Evolutionary conservation across 2,797 vertebrate species (phyloP).

Genomic region (Gymnoscopelus braueri): DNA sequence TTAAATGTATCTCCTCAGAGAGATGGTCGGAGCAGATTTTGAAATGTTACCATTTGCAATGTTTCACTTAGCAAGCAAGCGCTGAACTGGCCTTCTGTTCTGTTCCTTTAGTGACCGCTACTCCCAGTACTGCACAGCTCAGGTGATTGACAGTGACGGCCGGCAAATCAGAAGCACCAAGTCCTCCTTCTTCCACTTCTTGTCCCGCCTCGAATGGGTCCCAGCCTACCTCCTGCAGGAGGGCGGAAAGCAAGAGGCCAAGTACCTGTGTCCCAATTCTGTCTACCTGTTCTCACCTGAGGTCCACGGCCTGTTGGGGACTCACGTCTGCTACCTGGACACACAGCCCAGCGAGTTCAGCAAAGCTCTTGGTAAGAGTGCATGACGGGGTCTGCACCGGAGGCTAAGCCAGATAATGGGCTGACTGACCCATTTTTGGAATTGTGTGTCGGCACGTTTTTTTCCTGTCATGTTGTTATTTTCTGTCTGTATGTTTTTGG

Average conservation of each 20-base stretch:
- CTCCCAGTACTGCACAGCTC: slow-evolving; percentile 78
- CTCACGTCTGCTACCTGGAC: slow-evolving; percentile 76
- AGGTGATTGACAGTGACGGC: slow-evolving; percentile 72
- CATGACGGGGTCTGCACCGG: too few relatives aligned
- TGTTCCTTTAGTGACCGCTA: slow-evolving; percentile 73
- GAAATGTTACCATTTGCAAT: not conserved
- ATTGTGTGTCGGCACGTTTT: too few relatives aligned
- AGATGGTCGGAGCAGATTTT: not conserved
- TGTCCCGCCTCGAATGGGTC: slow-evolving; percentile 77
- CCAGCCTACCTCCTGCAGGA: slow-evolving; percentile 62
- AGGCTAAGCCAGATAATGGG: too few relatives aligned
- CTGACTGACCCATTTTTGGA: too few relatives aligned
- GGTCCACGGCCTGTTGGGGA: slow-evolving; percentile 72
- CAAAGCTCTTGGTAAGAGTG: slow-evolving; percentile 71
- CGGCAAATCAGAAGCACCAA: slow-evolving; percentile 47
- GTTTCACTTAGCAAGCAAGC: not conserved
- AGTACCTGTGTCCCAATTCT: slow-evolving; percentile 68
- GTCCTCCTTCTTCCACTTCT: slow-evolving; percentile 78
- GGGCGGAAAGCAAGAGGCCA: slow-evolving; percentile 24
- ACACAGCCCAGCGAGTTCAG: slow-evolving; percentile 75
- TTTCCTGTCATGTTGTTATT: too few relatives aligned
- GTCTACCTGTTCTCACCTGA: slow-evolving; percentile 75
- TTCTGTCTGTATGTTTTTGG: too few relatives aligned
- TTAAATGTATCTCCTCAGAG: not conserved
- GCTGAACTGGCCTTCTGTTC: not conserved